A percentile compares a stretch with the other conserved stretches of the same genome.
phyloP scores from a whole-genome alignment of 1,140 invertebrate species.

The Pseudomyrmex pallidus region DNA sequence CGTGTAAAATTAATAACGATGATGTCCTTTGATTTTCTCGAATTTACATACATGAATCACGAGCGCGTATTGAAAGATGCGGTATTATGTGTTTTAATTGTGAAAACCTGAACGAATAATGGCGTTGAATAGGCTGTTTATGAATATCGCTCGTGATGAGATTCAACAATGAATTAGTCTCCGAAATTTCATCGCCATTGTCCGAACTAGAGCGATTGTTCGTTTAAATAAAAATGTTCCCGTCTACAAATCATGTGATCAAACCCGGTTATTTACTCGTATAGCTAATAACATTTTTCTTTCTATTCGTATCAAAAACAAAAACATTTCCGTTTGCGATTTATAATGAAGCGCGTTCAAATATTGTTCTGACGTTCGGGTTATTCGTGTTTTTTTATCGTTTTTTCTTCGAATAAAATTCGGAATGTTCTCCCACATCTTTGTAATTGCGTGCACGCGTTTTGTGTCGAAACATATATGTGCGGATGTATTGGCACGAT shows the following conservation, averaged over 20 bases:
- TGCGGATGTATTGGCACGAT: no score
- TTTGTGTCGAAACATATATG: no score
- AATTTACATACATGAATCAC: slow-evolving; percentile 27
- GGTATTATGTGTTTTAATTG: slow-evolving; percentile 34
- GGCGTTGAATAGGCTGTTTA: slow-evolving; percentile 20
- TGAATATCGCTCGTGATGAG: slow-evolving; percentile 16
- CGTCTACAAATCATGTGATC: slow-evolving; percentile 15
- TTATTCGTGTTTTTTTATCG: neutral
- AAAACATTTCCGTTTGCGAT: neutral
- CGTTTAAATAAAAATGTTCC: slow-evolving; percentile 24
- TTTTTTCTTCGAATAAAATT: no score
- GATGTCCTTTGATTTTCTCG: slow-evolving; percentile 24
- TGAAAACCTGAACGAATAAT: slow-evolving; percentile 32
- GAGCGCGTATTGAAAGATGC: slow-evolving; percentile 13
- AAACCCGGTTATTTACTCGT: slow-evolving; percentile 16
- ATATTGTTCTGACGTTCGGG: neutral
- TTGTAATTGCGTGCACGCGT: no score
- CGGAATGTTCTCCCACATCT: no score
- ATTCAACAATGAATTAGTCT: slow-evolving; percentile 27
- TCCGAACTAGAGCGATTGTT: slow-evolving; percentile 24
- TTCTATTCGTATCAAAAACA: slow-evolving; percentile 14
- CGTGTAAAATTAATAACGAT: slow-evolving; percentile 29
- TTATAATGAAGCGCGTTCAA: slow-evolving; percentile 13
- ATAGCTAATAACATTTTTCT: slow-evolving; percentile 17
- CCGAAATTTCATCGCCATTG: slow-evolving; percentile 15